Evolutionary conservation across 1,140 invertebrate genomes (phyloP).

Genomic region (Batillaria attramentaria): DNA sequence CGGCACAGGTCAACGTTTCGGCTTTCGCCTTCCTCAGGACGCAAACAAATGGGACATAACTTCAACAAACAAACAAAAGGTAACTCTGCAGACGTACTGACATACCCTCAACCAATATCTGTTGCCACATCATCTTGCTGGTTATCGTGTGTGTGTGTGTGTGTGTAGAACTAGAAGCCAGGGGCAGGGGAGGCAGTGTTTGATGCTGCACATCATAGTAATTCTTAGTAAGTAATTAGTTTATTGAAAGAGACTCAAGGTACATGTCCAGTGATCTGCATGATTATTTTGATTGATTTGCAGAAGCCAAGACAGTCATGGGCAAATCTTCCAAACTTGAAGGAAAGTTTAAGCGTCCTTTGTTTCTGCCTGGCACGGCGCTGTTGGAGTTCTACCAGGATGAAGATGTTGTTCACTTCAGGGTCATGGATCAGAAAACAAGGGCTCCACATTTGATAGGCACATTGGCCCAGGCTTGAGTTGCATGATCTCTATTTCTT

Average conservation of each 20-base stretch:
- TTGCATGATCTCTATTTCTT: too few species aligned
- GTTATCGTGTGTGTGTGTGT: neutral
- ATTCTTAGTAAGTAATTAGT: neutral
- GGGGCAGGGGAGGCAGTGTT: too few species aligned
- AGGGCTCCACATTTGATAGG: constrained; percentile 17
- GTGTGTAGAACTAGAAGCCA: neutral
- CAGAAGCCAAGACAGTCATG: constrained; percentile 17
- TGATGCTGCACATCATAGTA: neutral
- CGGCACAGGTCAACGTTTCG: too few species aligned
- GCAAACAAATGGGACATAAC: too few species aligned
- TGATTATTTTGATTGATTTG: neutral
- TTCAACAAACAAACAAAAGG: too few species aligned
- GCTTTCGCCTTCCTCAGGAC: too few species aligned
- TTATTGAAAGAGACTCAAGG: neutral
- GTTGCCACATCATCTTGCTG: too few species aligned
- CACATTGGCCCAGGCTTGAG: neutral
- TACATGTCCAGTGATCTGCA: neutral
- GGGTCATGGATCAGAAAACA: constrained; percentile 5
- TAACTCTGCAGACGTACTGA: too few species aligned
- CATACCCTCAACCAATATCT: too few species aligned
- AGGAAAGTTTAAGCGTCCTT: constrained; percentile 40
- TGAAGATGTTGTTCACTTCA: neutral
- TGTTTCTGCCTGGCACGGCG: constrained; percentile 44
- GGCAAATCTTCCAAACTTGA: constrained; percentile 24
- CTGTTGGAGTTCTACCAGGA: constrained; percentile 30